Evolutionary conservation across 1,140 invertebrate species (phyloP).

Genomic region (Chymomyza costata): DNA sequence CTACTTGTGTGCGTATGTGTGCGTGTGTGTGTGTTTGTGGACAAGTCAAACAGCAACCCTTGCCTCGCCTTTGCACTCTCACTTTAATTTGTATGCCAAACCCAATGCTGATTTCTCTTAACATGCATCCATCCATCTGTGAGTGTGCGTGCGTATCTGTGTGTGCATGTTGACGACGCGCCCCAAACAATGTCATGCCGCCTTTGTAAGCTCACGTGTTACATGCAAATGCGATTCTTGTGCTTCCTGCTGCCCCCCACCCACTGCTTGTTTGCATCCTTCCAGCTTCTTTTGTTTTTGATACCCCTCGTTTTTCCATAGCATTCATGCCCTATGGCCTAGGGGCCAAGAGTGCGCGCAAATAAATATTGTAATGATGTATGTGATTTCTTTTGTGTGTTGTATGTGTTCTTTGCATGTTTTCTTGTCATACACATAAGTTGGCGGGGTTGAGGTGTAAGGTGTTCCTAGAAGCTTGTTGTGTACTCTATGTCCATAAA

Average conservation of each 20-base stretch:
- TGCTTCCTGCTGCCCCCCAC: slow-evolving; percentile 46
- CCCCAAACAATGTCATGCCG: slow-evolving; percentile 64
- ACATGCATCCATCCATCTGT: no score
- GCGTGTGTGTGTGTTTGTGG: slow-evolving; percentile 17
- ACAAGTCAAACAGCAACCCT: slow-evolving; percentile 43
- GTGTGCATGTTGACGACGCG: slow-evolving; percentile 7
- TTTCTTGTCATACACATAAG: slow-evolving; percentile 1
- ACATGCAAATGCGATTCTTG: slow-evolving; percentile 69
- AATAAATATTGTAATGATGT: slow-evolving; percentile 71
- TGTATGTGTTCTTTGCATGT: neutral
- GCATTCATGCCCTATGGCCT: neutral
- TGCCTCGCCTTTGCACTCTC: slow-evolving; percentile 50
- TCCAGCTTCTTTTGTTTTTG: slow-evolving; percentile 6
- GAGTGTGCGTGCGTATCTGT: no score
- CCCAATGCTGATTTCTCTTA: no score
- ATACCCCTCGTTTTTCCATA: slow-evolving; percentile 16
- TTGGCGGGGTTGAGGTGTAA: no score
- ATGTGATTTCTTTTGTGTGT: slow-evolving; percentile 56
- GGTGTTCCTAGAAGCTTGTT: no score
- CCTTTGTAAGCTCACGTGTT: slow-evolving; percentile 69
- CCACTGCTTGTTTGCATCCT: slow-evolving; percentile 18
- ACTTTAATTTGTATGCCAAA: slow-evolving; percentile 69
- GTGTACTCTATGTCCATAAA: no score
- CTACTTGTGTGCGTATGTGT: neutral
- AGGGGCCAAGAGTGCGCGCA: slow-evolving; percentile 43